Evolutionary conservation across 2,888 invertebrate genomes (phyloP), one percentile per base, ranked within the genome.

Genomic region (Drosophila aldrichi): DNA sequence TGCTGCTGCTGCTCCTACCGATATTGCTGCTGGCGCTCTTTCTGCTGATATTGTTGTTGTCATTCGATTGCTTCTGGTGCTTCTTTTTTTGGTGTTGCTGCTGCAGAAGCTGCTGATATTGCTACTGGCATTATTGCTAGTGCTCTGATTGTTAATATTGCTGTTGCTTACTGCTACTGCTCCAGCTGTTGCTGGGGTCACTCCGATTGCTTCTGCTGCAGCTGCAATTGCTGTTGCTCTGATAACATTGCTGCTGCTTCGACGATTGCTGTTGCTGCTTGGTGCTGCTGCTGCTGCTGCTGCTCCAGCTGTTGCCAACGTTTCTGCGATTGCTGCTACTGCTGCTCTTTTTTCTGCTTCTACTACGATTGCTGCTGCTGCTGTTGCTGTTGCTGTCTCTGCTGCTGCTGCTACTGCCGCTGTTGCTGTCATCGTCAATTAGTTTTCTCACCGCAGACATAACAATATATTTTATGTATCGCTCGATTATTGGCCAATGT

Each of bases 371-470:
- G 36, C 41, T 29, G 8, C 14, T 14, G 48, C 55, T 4, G 20
- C 57, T 32, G 18, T 1, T 18, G 0, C 20, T 7, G 14, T 20
- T 9, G 8, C 2, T 0, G 14, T 20, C 20, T 10, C 12, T 25
- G 1, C 52, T 22, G 22, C 40, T 2, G 22, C 65, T 41, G 12
- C 65, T 1, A n/a, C 60, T 29, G 36, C 63, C 38, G 63, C 61
- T 63, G 55, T 58, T 49, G 75, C 78, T 85, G 88, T 85, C 82
- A 86, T 88, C 82, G 78, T 88, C 80, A 86, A 88, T 86, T 86
- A 80, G 88, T 82, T 86, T 89, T 88, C 86, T 89, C 80, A 85
- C 73, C 90, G 79, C 74, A 85, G 86, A 86, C 82, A 86, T 85
- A 89, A 85, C 86, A 86, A 89, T 85, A 89, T 85, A 84, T 84